Percentiles rank a stretch among this genome's conserved stretches.
phyloP scores from a whole-genome alignment of 1,140 invertebrate genomes.

The Metaphire vulgaris region DNA sequence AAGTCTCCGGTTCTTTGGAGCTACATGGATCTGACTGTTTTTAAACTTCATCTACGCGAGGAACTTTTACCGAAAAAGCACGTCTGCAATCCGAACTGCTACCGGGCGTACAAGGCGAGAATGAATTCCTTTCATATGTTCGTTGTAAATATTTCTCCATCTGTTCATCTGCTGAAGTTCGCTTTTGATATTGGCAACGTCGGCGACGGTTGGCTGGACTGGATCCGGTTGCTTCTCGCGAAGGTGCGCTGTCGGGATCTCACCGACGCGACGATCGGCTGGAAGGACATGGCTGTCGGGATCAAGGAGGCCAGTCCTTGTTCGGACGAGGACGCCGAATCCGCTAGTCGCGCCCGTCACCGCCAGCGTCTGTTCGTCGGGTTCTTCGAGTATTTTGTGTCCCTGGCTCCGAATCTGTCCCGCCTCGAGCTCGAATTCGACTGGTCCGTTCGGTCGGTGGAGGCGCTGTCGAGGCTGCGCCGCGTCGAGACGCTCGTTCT shows the following conservation, averaged over 20 bases:
- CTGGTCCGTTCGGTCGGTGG: constrained; percentile 41
- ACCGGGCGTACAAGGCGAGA: too few species aligned
- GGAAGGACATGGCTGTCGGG: constrained; percentile 43
- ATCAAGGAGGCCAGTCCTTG: constrained; percentile 24
- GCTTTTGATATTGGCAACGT: constrained; percentile 43
- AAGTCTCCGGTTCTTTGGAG: too few species aligned
- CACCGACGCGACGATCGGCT: constrained; percentile 40
- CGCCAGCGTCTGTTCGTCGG: constrained; percentile 40
- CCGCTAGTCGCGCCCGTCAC: constrained; percentile 33
- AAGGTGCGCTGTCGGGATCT: constrained; percentile 34
- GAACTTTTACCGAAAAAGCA: too few species aligned
- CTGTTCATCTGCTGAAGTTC: constrained; percentile 39
- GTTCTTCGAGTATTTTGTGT: constrained; percentile 42
- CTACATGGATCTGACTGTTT: too few species aligned
- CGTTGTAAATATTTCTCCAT: too few species aligned
- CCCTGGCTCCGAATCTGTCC: constrained; percentile 36
- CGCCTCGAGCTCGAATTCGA: constrained; percentile 46
- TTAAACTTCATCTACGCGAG: too few species aligned
- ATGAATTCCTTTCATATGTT: too few species aligned
- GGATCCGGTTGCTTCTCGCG: constrained; percentile 35
- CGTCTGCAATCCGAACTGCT: too few species aligned
- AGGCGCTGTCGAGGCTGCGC: constrained; percentile 37
- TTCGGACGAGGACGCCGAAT: constrained; percentile 29
- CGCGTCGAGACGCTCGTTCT: constrained; percentile 40
- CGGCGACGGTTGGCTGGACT: constrained; percentile 36